These are phyloP conservation scores for Anguilla rostrata DNA, from an alignment of 2,113 vertebrate species.

Conservation along the genomic window DNA sequence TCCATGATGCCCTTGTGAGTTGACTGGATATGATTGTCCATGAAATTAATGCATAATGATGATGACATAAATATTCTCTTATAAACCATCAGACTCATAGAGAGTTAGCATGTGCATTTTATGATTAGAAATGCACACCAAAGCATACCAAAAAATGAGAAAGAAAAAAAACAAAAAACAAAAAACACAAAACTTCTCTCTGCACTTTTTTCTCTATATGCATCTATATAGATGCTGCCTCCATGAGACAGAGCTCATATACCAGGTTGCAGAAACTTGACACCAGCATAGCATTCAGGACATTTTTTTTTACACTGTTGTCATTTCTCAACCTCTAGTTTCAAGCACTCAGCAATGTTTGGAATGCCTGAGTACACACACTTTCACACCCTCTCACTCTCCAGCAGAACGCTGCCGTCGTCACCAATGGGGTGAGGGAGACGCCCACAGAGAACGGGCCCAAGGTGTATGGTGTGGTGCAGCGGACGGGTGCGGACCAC, in stretches of 20 bases:
- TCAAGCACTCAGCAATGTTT: constrained; percentile 1
- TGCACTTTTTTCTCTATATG: too few relatives aligned
- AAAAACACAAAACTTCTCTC: too few relatives aligned
- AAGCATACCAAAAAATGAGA: too few relatives aligned
- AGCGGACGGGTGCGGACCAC: constrained; percentile 77
- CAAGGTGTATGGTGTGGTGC: constrained; percentile 87
- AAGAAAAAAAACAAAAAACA: too few relatives aligned
- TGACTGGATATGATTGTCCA: too few relatives aligned
- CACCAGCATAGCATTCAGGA: constrained; percentile 53
- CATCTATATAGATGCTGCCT: constrained; percentile 37
- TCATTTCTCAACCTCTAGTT: constrained; percentile 44
- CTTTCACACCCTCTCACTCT: constrained; percentile 34
- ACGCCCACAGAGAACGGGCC: constrained; percentile 68
- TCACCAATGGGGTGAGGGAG: constrained; percentile 73
- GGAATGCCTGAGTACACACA: constrained; percentile 9
- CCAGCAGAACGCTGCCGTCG: constrained; percentile 73
- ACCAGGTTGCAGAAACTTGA: constrained; percentile 66
- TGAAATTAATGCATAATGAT: too few relatives aligned
- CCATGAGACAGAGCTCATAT: constrained; percentile 48
- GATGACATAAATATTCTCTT: too few relatives aligned
- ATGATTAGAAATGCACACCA: too few relatives aligned
- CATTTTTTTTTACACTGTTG: constrained; percentile 37
- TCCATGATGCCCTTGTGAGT: neutral
- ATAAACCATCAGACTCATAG: too few relatives aligned
- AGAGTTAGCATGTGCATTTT: too few relatives aligned